These are phyloP conservation scores for Scaptomyza caliginosa DNA, from an alignment of 2,888 invertebrate species.

Conservation along the genomic window DNA sequence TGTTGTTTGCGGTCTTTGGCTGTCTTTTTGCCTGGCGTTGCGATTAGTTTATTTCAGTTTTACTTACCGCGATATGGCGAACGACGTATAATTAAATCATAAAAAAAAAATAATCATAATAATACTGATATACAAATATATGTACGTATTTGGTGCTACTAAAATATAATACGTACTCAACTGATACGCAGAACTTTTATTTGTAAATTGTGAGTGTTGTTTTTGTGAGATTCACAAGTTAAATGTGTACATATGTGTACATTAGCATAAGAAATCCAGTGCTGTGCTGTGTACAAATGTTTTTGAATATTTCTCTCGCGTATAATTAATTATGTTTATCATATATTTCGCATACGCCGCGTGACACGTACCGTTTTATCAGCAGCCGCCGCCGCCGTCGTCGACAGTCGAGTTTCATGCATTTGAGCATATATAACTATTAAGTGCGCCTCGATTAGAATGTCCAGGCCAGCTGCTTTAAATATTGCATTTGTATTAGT, in stretches of 20 bases:
- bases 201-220: constrained; percentile 16
- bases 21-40: constrained; percentile 1
- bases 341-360: constrained; percentile 55
- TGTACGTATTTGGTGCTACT: constrained; percentile 5
- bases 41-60: constrained; percentile 36
- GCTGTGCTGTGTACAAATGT: too few relatives aligned
- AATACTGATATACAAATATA: constrained; percentile 10
- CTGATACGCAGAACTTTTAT: constrained; percentile 3
- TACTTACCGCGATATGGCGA: constrained; percentile 19
- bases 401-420: constrained; percentile 30
- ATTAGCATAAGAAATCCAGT: constrained; percentile 20
- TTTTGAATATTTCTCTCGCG: background rate
- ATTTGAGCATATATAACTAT: constrained; percentile 39
- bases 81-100: constrained; percentile 17
- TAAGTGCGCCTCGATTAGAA: constrained; percentile 9
- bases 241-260: background rate
- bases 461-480: background rate
- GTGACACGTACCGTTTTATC: constrained; percentile 46
- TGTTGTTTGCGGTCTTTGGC: constrained; percentile 16
- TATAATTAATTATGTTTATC: background rate
- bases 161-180: background rate
- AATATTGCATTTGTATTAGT: background rate
- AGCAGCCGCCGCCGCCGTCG: constrained; percentile 3
- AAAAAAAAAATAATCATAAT: constrained; percentile 12
- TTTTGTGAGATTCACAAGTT: constrained; percentile 11